phyloP scores from a whole-genome alignment of 1,140 invertebrate genomes.

The Adelges cooleyi region DNA sequence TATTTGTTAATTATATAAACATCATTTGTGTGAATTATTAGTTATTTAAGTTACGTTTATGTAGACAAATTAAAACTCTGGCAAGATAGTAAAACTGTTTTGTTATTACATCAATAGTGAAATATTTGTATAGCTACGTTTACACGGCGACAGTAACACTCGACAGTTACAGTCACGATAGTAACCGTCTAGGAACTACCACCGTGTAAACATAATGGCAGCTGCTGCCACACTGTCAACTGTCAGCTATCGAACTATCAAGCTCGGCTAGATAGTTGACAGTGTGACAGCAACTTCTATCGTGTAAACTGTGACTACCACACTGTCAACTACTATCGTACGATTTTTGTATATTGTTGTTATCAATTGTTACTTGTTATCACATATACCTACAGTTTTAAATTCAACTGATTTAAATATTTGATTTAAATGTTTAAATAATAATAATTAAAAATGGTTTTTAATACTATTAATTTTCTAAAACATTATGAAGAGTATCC shows the following conservation, averaged over 20 bases:
- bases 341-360: conserved; percentile 32
- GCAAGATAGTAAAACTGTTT: no score
- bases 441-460: not conserved
- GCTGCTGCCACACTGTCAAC: not conserved
- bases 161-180: not conserved
- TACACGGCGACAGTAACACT: not conserved
- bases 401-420: not conserved
- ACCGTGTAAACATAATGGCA: not conserved
- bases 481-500: not conserved
- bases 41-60: no score
- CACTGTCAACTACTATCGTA: conserved; percentile 38
- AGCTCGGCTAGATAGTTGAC: not conserved
- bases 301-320: conserved; percentile 38
- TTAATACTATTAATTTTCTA: not conserved
- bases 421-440: not conserved
- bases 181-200: not conserved
- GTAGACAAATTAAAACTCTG: no score
- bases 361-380: not conserved
- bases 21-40: no score
- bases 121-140: no score
- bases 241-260: not conserved
- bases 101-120: no score
- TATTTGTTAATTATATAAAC: no score
- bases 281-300: conserved; percentile 17
- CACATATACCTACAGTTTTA: not conserved